These are phyloP conservation scores for Cerceris ruficornis DNA, from an alignment of 2,888 invertebrate species.

Conservation along the genomic window DNA sequence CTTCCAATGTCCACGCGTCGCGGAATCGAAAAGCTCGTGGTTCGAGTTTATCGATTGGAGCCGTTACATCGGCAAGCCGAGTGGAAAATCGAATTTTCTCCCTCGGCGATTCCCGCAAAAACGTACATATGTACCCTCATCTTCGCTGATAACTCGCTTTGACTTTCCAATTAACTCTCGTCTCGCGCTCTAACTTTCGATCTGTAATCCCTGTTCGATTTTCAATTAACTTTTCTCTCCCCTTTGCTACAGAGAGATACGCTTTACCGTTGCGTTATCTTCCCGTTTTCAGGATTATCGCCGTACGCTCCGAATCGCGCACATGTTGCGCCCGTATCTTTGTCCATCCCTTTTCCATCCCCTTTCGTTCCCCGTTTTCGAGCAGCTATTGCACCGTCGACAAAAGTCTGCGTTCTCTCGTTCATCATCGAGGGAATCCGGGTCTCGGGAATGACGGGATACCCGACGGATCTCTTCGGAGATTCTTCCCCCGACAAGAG, in stretches of 20 bases:
- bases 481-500: neutral
- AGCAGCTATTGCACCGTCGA: constrained; percentile 71
- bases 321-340: constrained; percentile 62
- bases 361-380: constrained; percentile 8
- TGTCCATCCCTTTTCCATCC: too few species aligned
- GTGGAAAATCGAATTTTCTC: too few species aligned
- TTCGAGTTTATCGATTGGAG: too few species aligned
- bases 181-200: neutral
- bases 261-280: neutral
- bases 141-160: too few species aligned
- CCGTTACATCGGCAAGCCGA: too few species aligned
- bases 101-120: too few species aligned
- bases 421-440: constrained; percentile 68
- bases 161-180: too few species aligned
- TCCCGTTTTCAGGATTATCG: constrained; percentile 15
- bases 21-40: too few species aligned
- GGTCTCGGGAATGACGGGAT: constrained; percentile 27
- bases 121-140: too few species aligned
- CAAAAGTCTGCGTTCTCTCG: constrained; percentile 70
- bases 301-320: constrained; percentile 48
- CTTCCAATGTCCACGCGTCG: too few species aligned
- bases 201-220: neutral
- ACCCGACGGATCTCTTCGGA: constrained; percentile 36
- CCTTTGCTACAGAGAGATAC: neutral
- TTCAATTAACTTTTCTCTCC: neutral